phyloP scores from a whole-genome alignment of 2,888 invertebrate species.

The Athrips mouffetella region DNA sequence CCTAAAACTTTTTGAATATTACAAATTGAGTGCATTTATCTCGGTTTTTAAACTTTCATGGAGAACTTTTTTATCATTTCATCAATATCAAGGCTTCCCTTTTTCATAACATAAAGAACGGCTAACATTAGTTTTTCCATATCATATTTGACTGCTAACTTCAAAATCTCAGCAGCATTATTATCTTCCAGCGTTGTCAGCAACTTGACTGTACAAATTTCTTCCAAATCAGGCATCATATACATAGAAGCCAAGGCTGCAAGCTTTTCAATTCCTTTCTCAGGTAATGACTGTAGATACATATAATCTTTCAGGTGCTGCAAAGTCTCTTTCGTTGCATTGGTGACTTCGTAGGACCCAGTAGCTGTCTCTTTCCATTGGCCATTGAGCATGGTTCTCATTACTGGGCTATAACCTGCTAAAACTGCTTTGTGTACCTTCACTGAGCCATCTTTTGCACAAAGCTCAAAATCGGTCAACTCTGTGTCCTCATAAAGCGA shows the following conservation, averaged over 20 bases:
- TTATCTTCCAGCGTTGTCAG: not conserved
- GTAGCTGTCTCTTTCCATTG: not conserved
- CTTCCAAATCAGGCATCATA: not conserved
- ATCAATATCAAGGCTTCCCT: no score
- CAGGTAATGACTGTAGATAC: not conserved
- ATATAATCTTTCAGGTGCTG: no score
- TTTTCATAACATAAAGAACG: no score
- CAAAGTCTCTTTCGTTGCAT: not conserved
- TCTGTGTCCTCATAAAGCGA: not conserved
- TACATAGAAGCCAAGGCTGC: not conserved
- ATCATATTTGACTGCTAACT: not conserved
- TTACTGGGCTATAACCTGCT: not conserved
- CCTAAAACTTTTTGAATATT: no score
- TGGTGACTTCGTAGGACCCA: not conserved
- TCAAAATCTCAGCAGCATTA: not conserved
- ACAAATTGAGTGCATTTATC: no score
- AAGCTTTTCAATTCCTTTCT: not conserved
- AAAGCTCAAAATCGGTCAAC: not conserved
- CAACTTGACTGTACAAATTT: not conserved
- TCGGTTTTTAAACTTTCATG: no score
- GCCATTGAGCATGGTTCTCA: not conserved
- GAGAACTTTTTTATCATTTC: no score
- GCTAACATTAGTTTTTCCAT: no score
- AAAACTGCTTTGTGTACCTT: not conserved
- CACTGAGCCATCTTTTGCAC: not conserved